Conservation (phyloP, 2,888 invertebrate species). For the Pogonocherus hispidulus region DNA sequence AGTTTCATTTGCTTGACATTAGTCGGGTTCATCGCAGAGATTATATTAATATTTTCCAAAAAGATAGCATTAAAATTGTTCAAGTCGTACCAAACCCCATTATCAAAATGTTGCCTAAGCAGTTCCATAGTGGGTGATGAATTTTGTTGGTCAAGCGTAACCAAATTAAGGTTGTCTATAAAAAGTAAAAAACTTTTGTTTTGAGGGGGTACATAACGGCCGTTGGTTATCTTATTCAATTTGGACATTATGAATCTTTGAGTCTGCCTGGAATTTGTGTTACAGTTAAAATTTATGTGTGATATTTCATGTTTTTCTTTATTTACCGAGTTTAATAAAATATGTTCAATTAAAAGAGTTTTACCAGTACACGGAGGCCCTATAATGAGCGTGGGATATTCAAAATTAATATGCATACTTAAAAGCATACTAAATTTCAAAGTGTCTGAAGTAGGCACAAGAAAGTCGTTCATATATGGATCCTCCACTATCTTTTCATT, state of each 20-base stretch:
- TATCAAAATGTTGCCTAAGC: slow-evolving; percentile 75
- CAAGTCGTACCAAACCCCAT: slow-evolving; percentile 74
- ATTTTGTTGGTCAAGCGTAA: slow-evolving; percentile 70
- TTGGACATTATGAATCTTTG: slow-evolving; percentile 71
- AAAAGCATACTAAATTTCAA: slow-evolving; percentile 72
- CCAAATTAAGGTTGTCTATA: slow-evolving; percentile 77
- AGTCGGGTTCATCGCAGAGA: slow-evolving; percentile 72
- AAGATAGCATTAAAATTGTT: slow-evolving; percentile 71
- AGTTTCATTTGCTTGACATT: slow-evolving; percentile 69
- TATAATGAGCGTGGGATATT: slow-evolving; percentile 75
- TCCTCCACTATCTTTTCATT: slow-evolving; percentile 67
- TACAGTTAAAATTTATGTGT: slow-evolving; percentile 72
- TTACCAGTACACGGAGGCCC: slow-evolving; percentile 78
- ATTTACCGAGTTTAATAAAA: slow-evolving; percentile 68
- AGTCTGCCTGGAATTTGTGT: slow-evolving; percentile 69
- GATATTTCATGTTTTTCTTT: slow-evolving; percentile 70
- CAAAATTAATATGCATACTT: slow-evolving; percentile 72
- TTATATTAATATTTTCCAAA: slow-evolving; percentile 71
- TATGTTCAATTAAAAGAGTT: slow-evolving; percentile 71
- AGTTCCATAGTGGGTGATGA: slow-evolving; percentile 74
- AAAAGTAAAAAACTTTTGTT: slow-evolving; percentile 74
- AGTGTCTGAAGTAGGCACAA: slow-evolving; percentile 74
- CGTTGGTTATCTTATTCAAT: slow-evolving; percentile 70
- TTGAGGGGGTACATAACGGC: slow-evolving; percentile 72
- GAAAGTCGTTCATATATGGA: slow-evolving; percentile 66